Conservation (phyloP, 2,797 vertebrate genomes). For the Molossus alvarezi region DNA sequence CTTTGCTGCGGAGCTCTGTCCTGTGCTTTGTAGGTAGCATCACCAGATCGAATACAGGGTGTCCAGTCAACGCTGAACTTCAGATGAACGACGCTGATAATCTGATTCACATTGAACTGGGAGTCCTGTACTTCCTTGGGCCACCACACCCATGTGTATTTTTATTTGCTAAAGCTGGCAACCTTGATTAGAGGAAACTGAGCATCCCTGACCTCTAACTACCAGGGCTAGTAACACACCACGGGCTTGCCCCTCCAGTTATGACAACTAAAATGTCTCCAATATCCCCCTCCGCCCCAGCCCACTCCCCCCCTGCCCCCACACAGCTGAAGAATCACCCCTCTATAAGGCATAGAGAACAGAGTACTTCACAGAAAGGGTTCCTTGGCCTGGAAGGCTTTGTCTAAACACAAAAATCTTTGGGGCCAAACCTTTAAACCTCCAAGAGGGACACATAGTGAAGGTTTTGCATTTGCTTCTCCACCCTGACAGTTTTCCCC, state of each 20-base stretch:
- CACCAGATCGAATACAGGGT: not conserved
- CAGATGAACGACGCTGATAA: not conserved
- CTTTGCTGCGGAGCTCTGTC: not conserved
- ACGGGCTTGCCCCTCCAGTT: too few species aligned
- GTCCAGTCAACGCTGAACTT: not conserved
- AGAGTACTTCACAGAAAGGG: not conserved
- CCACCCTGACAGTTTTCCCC: not conserved
- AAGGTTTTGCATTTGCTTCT: slow-evolving; percentile 8
- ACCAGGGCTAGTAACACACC: not conserved
- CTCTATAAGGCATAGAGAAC: not conserved
- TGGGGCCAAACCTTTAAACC: not conserved
- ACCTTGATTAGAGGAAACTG: not conserved
- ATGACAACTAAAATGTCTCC: not conserved
- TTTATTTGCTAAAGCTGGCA: not conserved
- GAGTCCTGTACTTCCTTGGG: not conserved
- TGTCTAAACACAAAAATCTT: not conserved
- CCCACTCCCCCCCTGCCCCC: not conserved
- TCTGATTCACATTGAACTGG: not conserved
- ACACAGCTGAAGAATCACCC: not conserved
- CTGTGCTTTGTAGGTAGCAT: not conserved
- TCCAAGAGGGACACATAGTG: not conserved
- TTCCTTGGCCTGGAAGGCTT: not conserved
- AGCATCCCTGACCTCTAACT: not conserved
- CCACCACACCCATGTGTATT: not conserved
- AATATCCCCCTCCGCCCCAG: not conserved